Conservation (phyloP, 2,113 vertebrate species). For the Hippocampus abdominalis region DNA sequence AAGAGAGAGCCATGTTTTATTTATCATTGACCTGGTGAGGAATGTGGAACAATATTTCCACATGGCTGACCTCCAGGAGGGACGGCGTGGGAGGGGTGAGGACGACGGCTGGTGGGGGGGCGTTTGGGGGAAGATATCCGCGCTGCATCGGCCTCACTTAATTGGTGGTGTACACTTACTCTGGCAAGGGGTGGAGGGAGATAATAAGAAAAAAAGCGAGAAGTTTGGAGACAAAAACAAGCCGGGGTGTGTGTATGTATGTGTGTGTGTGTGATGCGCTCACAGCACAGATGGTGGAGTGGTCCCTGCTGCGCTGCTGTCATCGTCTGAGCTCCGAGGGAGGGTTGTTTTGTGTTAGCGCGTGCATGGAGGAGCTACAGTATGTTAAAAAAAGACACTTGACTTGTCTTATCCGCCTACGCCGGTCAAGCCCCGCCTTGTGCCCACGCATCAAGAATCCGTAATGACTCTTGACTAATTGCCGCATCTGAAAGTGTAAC, state of each 20-base stretch:
- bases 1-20: conserved; percentile 66
- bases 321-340: conserved; percentile 55
- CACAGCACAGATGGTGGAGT: conserved; percentile 74
- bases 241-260: conserved; percentile 15
- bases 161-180: conserved; percentile 61
- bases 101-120: conserved; percentile 26
- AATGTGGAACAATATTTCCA: conserved; percentile 78
- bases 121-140: background rate
- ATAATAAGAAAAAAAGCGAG: conserved; percentile 12
- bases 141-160: conserved; percentile 50
- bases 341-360: conserved; percentile 30
- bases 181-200: conserved; percentile 28
- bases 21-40: conserved; percentile 69
- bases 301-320: conserved; percentile 71
- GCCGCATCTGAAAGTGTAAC: conserved; percentile 24
- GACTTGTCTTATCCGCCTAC: conserved; percentile 44
- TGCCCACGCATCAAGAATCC: conserved; percentile 30
- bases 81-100: conserved; percentile 37
- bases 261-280: conserved; percentile 51
- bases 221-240: conserved; percentile 18
- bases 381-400: conserved; percentile 47
- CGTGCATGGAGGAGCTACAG: conserved; percentile 25
- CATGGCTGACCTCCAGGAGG: conserved; percentile 67
- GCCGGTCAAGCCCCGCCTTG: conserved; percentile 31
- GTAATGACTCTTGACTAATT: conserved; percentile 32